These are phyloP conservation scores for Erpetoichthys calabaricus DNA, from an alignment of 2,797 vertebrate genomes.

Conservation along the genomic window DNA sequence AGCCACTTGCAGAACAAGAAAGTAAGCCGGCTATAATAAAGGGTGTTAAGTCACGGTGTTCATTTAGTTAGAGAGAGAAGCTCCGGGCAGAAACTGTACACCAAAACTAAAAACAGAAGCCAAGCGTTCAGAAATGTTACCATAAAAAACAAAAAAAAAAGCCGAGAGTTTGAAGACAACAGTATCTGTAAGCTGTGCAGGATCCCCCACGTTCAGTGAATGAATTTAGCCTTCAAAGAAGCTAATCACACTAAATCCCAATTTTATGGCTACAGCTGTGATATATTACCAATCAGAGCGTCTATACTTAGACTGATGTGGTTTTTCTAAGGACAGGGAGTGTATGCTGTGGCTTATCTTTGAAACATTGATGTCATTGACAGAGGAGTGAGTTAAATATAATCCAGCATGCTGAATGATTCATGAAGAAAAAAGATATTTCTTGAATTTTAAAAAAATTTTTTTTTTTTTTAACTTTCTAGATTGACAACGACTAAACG, in stretches of 20 bases:
- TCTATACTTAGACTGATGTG: constrained; percentile 26
- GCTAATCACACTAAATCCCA: constrained; percentile 60
- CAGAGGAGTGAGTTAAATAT: constrained; percentile 10
- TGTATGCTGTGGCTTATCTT: constrained; percentile 40
- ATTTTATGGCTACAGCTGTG: constrained; percentile 66
- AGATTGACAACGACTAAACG: constrained; percentile 10
- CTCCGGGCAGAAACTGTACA: no score
- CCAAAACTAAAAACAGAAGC: no score
- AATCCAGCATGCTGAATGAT: constrained; percentile 22
- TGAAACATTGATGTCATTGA: constrained; percentile 38
- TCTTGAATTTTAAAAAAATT: no score
- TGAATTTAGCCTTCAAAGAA: constrained; percentile 66
- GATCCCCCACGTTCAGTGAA: constrained; percentile 49
- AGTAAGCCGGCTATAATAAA: no score
- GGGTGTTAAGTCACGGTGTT: no score
- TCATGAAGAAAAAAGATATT: constrained; percentile 20
- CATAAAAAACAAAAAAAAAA: constrained; percentile 32
- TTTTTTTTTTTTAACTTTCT: no score
- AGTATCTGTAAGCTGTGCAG: constrained; percentile 58
- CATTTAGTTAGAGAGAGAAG: no score
- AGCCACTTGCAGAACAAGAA: no score
- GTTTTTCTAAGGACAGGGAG: constrained; percentile 16
- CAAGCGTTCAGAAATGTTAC: no score
- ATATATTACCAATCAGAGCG: constrained; percentile 55
- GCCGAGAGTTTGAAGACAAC: constrained; percentile 44